Evolutionary conservation across 2,888 invertebrate genomes (phyloP).

Genomic region (Phalera bucephala): DNA sequence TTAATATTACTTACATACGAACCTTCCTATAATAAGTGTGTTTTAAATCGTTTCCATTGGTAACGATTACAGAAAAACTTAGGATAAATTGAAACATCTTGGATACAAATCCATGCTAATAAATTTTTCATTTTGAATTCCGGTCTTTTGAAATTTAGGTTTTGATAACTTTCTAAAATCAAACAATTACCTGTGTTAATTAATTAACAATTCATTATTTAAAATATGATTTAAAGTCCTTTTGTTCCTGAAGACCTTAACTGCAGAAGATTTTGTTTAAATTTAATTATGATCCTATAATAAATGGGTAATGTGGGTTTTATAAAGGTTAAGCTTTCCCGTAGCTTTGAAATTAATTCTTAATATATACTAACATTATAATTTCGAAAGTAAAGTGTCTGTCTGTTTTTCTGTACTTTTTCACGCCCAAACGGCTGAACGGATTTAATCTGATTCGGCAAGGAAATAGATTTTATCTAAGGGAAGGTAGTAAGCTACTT

Average conservation of each 20-base stretch:
- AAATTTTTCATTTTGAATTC: neutral
- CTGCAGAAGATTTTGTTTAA: slow-evolving; percentile 27
- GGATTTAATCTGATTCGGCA: too few species aligned
- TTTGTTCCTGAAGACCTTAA: slow-evolving; percentile 12
- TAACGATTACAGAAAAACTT: too few species aligned
- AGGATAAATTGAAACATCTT: neutral
- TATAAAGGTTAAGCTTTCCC: slow-evolving; percentile 33
- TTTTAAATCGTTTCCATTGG: too few species aligned
- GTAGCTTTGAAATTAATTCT: slow-evolving; percentile 6
- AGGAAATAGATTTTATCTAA: too few species aligned
- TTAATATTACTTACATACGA: too few species aligned
- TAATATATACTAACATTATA: too few species aligned
- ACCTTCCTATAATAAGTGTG: too few species aligned
- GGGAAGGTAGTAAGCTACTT: too few species aligned
- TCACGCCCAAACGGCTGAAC: too few species aligned
- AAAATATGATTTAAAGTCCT: slow-evolving; percentile 1
- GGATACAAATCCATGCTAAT: neutral
- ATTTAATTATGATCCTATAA: slow-evolving; percentile 33
- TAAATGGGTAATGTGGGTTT: slow-evolving; percentile 31
- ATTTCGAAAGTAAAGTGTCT: too few species aligned
- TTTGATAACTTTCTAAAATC: neutral
- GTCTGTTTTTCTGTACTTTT: too few species aligned
- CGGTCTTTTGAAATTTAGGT: neutral
- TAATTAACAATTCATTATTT: neutral
- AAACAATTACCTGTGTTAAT: neutral